Base-by-base conservation (phyloP, 2,797 vertebrate species). In the Serranus cabrilla region DNA sequence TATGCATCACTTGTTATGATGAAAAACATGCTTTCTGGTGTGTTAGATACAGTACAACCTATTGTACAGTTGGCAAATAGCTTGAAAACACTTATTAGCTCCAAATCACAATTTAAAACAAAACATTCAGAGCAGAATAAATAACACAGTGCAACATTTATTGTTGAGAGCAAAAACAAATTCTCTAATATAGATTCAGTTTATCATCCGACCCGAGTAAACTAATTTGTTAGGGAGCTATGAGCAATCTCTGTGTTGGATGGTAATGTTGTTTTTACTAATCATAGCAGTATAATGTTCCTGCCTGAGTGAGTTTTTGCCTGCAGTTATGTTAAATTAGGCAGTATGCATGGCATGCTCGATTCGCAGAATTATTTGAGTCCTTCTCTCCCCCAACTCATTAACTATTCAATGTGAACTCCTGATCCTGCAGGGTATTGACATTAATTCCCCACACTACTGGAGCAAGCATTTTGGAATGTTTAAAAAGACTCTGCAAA, bases 201-300 rank as follows among this genome's bases (percentile, higher is more conserved):
- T 87, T 82, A 83, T 86, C 68, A 78, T 68, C 73, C 69, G 76
- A 56, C 27, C 66, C 45, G 18, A 69, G 74, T 79, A 80, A 91
- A 87, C 71, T 85, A 5, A 90, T 93, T 93, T 90, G 84, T 82
- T 74, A 23, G 51, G 62, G 64, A 71, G 80, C 89, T 90, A 57
- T 54, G 62, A 84, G 86, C 87, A 43, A 74, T 91, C 87, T 87
- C 68, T 76, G 74, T 72, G 71, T 76, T 87, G 86, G 82, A 88
- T 89, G 85, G 63, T 86, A 82, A 89, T 91, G 90, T 91, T 92
- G 87, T 93, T 94, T 92, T 93, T 94, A 76, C 89, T 93, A 94
- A 94, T 92, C 89, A 84, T 74, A 45, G 71, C 83, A 51, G 80
- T 84, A 89, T 92, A 91, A 89, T 88, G 86, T 88, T 91, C 84